Base-by-base conservation (phyloP, 1,140 invertebrate genomes). In the Neodiprion virginianus region DNA sequence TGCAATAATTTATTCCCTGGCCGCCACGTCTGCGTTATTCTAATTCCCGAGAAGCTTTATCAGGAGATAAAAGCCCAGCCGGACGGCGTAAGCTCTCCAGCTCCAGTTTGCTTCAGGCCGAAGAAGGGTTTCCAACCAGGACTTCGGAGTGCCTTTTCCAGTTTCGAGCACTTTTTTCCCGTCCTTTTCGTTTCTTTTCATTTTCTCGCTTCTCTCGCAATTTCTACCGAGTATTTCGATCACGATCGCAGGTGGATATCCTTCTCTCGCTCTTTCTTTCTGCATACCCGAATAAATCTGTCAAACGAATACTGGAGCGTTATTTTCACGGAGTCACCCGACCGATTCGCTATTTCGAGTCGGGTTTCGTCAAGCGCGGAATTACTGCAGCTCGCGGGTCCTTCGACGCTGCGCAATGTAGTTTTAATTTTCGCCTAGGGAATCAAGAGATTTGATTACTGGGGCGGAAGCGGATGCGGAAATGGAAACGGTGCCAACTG, bases 381-480 rank as follows among this genome's bases (percentile, higher is more conserved):
- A 75, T 77, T 76, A 74, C 76, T 69, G 74, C 72, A 75, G 76
- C 28, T 40, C 28, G 28, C 76, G 78, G 78, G 77, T 75, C 77
- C 75, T 77, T 75, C 74, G 21, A 66, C 72, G 53, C n/a, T 61
- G 53, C 53, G 53, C 66, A 69, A 47, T 23, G 72, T 71, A 74
- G 81, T 83, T 83, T 84, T 81, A 85, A 85, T 85, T 84, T 75
- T 73, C 74, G 73, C 72, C 77, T 77, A 74, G 71, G 75, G 82
- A 85, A 79, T 82, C 81, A 80, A 81, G 77, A 79, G 81, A 85
- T 84, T 82, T 83, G 82, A 85, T 85, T 84, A 86, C 75, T 82
- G 76, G 81, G 73, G 77, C 80, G 83, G 79, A 86, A 83, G 78
- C 74, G 77, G 79, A 84, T 79, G 77, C 80, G 83, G 79, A 86